phyloP scores from a whole-genome alignment of 2,888 invertebrate species.

The Sussaba pulchella region DNA sequence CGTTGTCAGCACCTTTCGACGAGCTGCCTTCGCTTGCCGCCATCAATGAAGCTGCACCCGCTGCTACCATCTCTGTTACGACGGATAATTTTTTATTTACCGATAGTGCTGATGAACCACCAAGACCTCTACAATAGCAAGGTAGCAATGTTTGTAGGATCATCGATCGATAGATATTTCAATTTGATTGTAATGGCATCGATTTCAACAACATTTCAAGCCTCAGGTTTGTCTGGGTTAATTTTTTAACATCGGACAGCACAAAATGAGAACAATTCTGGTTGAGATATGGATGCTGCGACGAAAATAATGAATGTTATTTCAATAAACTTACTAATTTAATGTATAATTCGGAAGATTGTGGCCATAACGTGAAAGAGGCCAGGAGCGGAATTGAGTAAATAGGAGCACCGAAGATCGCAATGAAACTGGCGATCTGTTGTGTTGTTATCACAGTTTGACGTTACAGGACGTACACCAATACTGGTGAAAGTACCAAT shows the following conservation, averaged over 20 bases:
- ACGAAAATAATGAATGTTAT: neutral
- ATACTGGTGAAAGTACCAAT: conserved; percentile 55
- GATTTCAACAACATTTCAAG: conserved; percentile 13
- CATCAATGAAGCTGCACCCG: conserved; percentile 77
- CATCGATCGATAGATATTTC: too few relatives aligned
- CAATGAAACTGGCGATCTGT: conserved; percentile 31
- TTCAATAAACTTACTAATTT: conserved; percentile 9
- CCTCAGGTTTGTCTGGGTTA: neutral
- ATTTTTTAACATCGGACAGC: neutral
- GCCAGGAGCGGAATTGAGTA: neutral
- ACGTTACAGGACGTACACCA: conserved; percentile 45
- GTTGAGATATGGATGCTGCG: neutral
- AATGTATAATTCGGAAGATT: conserved; percentile 5
- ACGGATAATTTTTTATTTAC: conserved; percentile 6
- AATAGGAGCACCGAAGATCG: conserved; percentile 12
- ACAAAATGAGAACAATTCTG: neutral
- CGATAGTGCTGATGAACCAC: neutral
- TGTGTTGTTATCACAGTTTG: conserved; percentile 58
- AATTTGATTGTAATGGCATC: too few relatives aligned
- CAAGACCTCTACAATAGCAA: neutral
- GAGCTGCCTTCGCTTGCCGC: conserved; percentile 77
- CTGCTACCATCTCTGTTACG: conserved; percentile 77
- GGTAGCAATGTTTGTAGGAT: neutral
- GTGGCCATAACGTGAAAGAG: conserved; percentile 11
- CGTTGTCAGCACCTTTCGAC: conserved; percentile 72